Percentiles rank a stretch among this genome's conserved stretches.
Conservation (phyloP, 2,888 invertebrate genomes). For the Parnassius apollo region DNA sequence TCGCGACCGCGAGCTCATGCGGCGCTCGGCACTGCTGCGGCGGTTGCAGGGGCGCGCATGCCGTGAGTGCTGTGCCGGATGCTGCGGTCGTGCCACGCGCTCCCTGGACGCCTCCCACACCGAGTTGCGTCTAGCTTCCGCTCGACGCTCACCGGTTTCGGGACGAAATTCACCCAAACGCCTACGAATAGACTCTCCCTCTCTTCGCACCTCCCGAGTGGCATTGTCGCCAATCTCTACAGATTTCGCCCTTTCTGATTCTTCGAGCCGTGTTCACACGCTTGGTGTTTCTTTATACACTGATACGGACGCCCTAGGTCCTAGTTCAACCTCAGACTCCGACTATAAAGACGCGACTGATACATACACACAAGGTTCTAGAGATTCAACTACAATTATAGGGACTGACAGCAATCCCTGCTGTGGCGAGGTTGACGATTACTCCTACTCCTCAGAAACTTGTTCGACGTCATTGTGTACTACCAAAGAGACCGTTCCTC, state of each 20-base stretch:
- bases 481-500: conserved; percentile 42
- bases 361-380: conserved; percentile 33
- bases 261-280: neutral
- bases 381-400: conserved; percentile 31
- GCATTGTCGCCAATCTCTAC: conserved; percentile 38
- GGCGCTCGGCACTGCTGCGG: conserved; percentile 64
- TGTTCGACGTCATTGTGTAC: conserved; percentile 52
- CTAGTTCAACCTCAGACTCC: conserved; percentile 40
- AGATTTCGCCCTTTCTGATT: conserved; percentile 30
- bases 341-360: conserved; percentile 29
- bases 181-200: conserved; percentile 42
- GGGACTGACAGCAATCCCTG: conserved; percentile 28
- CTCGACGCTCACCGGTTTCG: conserved; percentile 24
- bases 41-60: conserved; percentile 59
- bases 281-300: conserved; percentile 29
- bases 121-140: conserved; percentile 52
- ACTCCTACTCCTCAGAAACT: conserved; percentile 47
- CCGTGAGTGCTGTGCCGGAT: conserved; percentile 27
- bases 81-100: conserved; percentile 39
- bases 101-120: conserved; percentile 63
- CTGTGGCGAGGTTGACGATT: conserved; percentile 33
- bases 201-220: conserved; percentile 31
- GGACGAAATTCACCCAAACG: conserved; percentile 41
- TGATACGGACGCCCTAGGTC: conserved; percentile 33
- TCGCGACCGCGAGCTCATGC: conserved; percentile 62